Base-by-base conservation (phyloP, 2,888 invertebrate species). In the Scaptomyza cyrtandrae region DNA sequence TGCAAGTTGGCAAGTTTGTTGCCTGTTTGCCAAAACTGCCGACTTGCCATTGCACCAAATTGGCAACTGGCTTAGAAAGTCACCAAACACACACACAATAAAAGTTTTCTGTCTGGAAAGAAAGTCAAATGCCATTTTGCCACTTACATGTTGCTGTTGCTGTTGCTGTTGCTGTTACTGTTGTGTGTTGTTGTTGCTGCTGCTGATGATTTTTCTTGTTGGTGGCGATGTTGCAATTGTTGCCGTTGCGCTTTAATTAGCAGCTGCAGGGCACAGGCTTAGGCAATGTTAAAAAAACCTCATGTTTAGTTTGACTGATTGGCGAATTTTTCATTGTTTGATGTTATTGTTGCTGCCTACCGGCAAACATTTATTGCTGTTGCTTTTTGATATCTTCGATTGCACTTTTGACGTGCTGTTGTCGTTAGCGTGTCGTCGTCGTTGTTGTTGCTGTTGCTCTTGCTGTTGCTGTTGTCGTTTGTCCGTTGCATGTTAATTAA, bases 51-150 rank as follows among this genome's bases (percentile, higher is more conserved):
- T 78, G 82, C 88, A 83, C 83, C 74, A 83, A 83, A 87, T 87
- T 87, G 88, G 88, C 88, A 87, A 87, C 83, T 83, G 83, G 83
- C 83, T 83, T 83, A 83, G 83, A 83, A 83, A 83, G 83, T 85
- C 86, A 77, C 53, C 71, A 3, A 68, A 62, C 67, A 49, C 5
- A 37, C 7, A 48, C 35, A 39, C 39, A 39, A n/a, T 14, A n/a
- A 39, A n/a, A 39, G 0, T 13, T 41, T 6, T n/a, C 14, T 41
- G 69, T 56, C 72, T 82, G 86, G 86, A 87, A 83, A 85, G 83
- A 83, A 83, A 87, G 88, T 85, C 88, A 85, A 82, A 81, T 68
- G 68, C 55, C 63, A 59, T 52, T 49, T 54, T 58, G 53, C 59
- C 72, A 83, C 83, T 83, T 74, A 83, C 83, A 83, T 83, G 74